phyloP scores from a whole-genome alignment of 1,140 invertebrate species.

The Dufourea novaeangliae region DNA sequence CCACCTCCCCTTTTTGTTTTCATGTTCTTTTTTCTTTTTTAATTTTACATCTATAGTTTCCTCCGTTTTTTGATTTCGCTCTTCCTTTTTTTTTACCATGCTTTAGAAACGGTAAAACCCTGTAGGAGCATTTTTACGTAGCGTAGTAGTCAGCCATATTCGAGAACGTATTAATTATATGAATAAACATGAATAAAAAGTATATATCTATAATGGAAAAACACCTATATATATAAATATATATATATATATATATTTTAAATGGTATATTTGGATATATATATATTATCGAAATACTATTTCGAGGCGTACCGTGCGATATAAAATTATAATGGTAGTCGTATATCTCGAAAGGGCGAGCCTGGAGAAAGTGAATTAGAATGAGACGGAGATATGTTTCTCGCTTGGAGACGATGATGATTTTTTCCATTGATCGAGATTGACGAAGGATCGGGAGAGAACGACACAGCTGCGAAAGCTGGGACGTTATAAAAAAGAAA shows the following conservation, averaged over 20 bases:
- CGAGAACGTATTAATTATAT: conserved; percentile 76
- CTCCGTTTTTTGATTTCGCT: conserved; percentile 28
- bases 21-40: conserved; percentile 28
- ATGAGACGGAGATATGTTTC: conserved; percentile 37
- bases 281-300: conserved; percentile 63
- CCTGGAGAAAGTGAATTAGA: conserved; percentile 22
- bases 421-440: conserved; percentile 29
- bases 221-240: conserved; percentile 59
- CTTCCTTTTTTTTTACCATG: conserved; percentile 58
- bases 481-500: conserved; percentile 68
- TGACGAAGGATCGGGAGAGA: conserved; percentile 43
- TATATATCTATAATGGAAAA: conserved; percentile 70
- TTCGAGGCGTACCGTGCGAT: conserved; percentile 60
- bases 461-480: conserved; percentile 63
- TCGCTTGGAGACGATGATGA: conserved; percentile 33
- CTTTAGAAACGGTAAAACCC: conserved; percentile 63
- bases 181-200: conserved; percentile 69
- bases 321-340: conserved; percentile 54
- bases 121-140: conserved; percentile 77
- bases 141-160: conserved; percentile 77
- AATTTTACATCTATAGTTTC: neutral
- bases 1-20: conserved; percentile 35
- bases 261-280: conserved; percentile 72
- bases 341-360: conserved; percentile 64
- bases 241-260: conserved; percentile 72